phyloP scores from a whole-genome alignment of 30 jellyfish, hydroid and myxozoan genomes.

The Rhopilema esculentum region DNA sequence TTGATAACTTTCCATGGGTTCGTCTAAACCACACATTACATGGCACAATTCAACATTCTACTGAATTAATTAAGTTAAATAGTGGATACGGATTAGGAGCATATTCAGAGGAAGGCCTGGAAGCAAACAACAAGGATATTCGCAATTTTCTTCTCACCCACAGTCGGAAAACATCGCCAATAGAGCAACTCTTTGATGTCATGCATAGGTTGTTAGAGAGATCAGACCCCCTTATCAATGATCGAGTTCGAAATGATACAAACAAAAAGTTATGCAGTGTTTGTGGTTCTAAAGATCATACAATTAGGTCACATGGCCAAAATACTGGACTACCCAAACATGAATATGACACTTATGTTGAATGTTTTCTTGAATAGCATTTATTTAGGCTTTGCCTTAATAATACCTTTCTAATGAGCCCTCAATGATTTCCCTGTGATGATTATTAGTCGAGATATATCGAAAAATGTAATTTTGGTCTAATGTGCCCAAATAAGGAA shows the following conservation, averaged over 20 bases:
- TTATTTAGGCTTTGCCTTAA: too few relatives aligned
- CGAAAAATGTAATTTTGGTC: too few relatives aligned
- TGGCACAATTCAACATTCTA: slow-evolving; percentile 6
- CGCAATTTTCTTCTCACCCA: neutral
- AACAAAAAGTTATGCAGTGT: slow-evolving; percentile 3
- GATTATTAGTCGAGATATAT: too few relatives aligned
- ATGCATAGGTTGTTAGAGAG: neutral
- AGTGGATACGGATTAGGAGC: neutral
- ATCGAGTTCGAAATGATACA: neutral
- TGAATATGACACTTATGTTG: too few relatives aligned
- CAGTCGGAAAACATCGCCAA: slow-evolving; percentile 3
- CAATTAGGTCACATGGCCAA: slow-evolving; percentile 7
- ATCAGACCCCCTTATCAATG: neutral
- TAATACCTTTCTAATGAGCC: too few relatives aligned
- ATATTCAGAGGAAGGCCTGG: slow-evolving; percentile 9
- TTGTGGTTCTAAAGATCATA: neutral
- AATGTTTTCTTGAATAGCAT: too few relatives aligned
- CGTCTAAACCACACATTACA: neutral
- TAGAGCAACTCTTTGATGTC: neutral
- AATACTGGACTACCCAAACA: too few relatives aligned
- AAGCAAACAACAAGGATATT: slow-evolving; percentile 1
- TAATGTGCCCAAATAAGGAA: too few relatives aligned
- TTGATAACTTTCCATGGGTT: slow-evolving; percentile 3
- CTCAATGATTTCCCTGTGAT: too few relatives aligned
- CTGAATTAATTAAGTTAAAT: slow-evolving; percentile 1